phyloP scores from a whole-genome alignment of 2,113 vertebrate genomes.

The Hippopotamus amphibius region DNA sequence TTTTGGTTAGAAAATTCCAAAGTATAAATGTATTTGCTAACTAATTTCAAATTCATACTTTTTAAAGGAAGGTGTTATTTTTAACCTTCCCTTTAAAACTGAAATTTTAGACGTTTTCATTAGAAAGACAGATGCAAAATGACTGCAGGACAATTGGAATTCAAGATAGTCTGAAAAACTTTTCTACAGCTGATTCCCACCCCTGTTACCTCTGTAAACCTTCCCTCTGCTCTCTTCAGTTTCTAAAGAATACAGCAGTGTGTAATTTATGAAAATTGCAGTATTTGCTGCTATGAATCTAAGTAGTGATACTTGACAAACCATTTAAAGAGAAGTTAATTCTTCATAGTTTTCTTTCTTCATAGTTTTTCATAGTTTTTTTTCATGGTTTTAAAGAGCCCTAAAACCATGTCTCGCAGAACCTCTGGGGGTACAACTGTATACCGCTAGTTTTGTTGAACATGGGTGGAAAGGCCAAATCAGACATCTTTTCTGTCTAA shows the following conservation, averaged over 20 bases:
- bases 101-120: slow-evolving; percentile 51
- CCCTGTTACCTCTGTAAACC: background rate
- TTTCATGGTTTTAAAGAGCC: background rate
- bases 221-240: slow-evolving; percentile 30
- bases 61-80: slow-evolving; percentile 73
- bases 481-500: background rate
- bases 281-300: slow-evolving; percentile 11
- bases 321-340: slow-evolving; percentile 13
- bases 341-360: slow-evolving; percentile 8
- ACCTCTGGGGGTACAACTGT: background rate
- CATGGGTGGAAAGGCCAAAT: background rate
- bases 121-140: slow-evolving; percentile 49
- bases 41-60: slow-evolving; percentile 66
- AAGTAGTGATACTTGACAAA: background rate
- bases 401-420: background rate
- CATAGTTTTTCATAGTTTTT: background rate
- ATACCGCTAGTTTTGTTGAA: background rate
- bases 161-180: background rate
- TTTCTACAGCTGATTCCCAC: background rate
- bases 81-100: slow-evolving; percentile 50
- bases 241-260: background rate
- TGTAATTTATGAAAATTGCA: slow-evolving; percentile 20
- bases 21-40: slow-evolving; percentile 55
- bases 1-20: slow-evolving; percentile 69
- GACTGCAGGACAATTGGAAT: background rate